Evolutionary conservation across 2,888 invertebrate genomes (phyloP), one percentile per base, ranked within the genome.

Genomic region (Panzeria rudis): DNA sequence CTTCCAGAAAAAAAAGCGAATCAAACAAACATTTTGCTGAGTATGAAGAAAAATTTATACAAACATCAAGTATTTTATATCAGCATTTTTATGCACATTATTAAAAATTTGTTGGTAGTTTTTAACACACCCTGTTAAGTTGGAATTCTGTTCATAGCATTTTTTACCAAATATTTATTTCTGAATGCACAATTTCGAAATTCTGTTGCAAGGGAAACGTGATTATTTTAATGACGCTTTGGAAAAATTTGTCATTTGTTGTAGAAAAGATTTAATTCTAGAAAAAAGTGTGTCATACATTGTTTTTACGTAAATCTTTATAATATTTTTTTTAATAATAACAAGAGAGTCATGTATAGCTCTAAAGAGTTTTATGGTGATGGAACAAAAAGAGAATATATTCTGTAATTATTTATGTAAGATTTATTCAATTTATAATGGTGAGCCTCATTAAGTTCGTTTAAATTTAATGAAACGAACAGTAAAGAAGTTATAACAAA

Each of bases 151-250:
- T 59, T 54, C 3, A 25, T 32, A 13, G 9, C 50, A 50, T 68
- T 68, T 50, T n/a, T 41, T 6, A 9, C 7, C n/a, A 59, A 47
- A 47, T 47, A 47, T n/a, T n/a, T 29, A 29, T 73, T 73, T 61
- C 25, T 72, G 25, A 25, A 54, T 66, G 41, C 32, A 54, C 64
- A 44, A 54, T 64, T 76, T 59, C 35, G 11, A 29, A 54, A 75
- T 56, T 54, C 32, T 69, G 35, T 25, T 38, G 54, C 25, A 50
- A 29, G 9, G 66, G 61, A 61, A 44, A 79, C 73, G 83, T 69
- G 73, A 79, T 84, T 80, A 80, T 84, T 76, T 76, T 80, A 84
- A 84, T 84, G 84, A 84, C 71, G 61, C 71, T 71, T 73, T 68
- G 61, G 59, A 29, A 78, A 66, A 50, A 38, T 23, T 54, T 64